phyloP scores from a whole-genome alignment of 2,888 invertebrate species.

The Aleiodes leptofemur region DNA sequence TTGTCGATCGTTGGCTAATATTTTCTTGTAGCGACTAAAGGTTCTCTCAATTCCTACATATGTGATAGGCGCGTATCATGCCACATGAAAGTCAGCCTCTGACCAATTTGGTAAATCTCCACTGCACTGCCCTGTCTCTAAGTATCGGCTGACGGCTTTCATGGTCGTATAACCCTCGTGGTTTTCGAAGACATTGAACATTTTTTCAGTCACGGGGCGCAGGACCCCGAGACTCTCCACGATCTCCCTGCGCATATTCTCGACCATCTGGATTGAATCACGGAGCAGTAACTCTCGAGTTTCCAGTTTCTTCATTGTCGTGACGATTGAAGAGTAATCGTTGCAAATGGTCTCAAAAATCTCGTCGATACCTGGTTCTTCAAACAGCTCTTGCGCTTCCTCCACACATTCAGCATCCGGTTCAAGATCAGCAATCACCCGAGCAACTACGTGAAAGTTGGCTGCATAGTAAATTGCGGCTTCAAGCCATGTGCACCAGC shows the following conservation, averaged over 20 bases:
- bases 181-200: neutral
- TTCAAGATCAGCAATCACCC: neutral
- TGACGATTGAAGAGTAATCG: neutral
- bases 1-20: conserved; percentile 6
- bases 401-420: neutral
- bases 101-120: neutral
- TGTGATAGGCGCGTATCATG: neutral
- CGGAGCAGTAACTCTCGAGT: neutral
- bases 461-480: conserved; percentile 4
- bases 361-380: neutral
- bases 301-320: neutral
- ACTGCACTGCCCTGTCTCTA: neutral
- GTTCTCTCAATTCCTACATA: neutral
- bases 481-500: conserved; percentile 7
- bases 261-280: neutral
- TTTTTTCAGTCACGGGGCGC: neutral
- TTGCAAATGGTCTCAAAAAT: neutral
- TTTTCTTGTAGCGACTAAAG: conserved; percentile 1
- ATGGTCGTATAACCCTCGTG: neutral
- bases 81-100: neutral
- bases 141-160: neutral
- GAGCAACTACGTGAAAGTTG: neutral
- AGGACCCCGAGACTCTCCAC: too few relatives aligned
- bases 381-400: neutral
- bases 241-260: too few relatives aligned